Conservation (phyloP, 2,797 vertebrate genomes). For the Malurus splendens region DNA sequence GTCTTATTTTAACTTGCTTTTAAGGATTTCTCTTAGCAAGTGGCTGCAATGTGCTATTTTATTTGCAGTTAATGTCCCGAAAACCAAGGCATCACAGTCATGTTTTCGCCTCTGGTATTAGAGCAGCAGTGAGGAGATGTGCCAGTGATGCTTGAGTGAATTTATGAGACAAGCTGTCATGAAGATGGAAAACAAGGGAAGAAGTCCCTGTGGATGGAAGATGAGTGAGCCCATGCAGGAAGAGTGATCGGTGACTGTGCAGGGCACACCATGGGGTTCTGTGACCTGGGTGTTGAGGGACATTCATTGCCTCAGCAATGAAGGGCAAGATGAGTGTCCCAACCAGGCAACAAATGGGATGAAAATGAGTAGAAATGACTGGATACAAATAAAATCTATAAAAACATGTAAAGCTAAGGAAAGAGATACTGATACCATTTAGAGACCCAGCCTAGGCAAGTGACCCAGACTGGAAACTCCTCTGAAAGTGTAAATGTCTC, state of each 20-base stretch:
- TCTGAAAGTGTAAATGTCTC: background rate
- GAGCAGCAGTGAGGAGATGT: background rate
- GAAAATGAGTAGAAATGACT: background rate
- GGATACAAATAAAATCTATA: background rate
- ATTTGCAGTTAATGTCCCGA: background rate
- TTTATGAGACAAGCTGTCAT: background rate
- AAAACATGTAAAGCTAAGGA: background rate
- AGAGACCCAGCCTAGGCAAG: background rate
- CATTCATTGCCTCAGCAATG: background rate
- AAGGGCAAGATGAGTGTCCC: background rate
- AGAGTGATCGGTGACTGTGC: background rate
- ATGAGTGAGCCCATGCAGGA: rapidly evolving
- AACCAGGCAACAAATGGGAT: background rate
- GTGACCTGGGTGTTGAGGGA: background rate
- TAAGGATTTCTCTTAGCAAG: background rate
- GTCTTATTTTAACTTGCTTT: constrained; percentile 13
- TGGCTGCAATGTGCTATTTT: background rate
- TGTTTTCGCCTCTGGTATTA: background rate
- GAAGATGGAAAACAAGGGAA: background rate
- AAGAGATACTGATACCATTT: background rate
- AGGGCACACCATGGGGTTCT: background rate
- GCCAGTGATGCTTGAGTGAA: background rate
- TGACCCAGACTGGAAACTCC: background rate
- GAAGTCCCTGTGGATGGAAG: background rate
- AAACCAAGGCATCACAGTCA: background rate